A percentile compares a stretch with the other conserved stretches of the same genome.
phyloP scores from a whole-genome alignment of 2,888 invertebrate genomes.

The Drosophila colorata region DNA sequence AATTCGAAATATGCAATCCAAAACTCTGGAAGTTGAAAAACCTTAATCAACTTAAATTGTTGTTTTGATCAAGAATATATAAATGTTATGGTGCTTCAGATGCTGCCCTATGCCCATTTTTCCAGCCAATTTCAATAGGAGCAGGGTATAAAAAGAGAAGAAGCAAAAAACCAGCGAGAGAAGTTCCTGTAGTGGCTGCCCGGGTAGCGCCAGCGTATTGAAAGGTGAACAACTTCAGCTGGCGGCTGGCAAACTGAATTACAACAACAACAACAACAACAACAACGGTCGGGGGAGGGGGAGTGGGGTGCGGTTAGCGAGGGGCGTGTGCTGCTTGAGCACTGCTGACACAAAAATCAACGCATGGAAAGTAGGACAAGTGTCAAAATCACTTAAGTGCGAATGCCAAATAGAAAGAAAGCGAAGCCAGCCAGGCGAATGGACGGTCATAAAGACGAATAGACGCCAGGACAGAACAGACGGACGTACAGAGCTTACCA shows the following conservation, averaged over 20 bases:
- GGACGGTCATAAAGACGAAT: constrained; percentile 17
- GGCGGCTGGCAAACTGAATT: constrained; percentile 15
- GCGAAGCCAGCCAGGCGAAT: constrained; percentile 52
- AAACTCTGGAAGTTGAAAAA: too few relatives aligned
- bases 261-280: constrained; percentile 13
- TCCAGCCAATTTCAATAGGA: too few relatives aligned
- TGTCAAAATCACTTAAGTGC: constrained; percentile 80
- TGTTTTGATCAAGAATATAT: too few relatives aligned
- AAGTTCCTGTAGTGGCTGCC: constrained; percentile 44
- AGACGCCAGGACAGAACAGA: constrained; percentile 7
- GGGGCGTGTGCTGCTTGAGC: constrained; percentile 29
- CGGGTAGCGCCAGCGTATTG: constrained; percentile 48
- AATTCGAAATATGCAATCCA: too few relatives aligned
- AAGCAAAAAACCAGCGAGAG: constrained; percentile 5
- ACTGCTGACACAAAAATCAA: constrained; percentile 78
- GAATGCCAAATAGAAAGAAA: constrained; percentile 75
- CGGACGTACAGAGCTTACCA: constrained; percentile 42
- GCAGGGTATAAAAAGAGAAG: constrained; percentile 1
- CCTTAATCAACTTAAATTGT: too few relatives aligned
- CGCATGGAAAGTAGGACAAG: constrained; percentile 80
- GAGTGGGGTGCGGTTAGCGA: constrained; percentile 1
- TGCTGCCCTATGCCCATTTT: too few relatives aligned
- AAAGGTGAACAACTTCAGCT: constrained; percentile 74
- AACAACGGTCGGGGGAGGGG: neutral
- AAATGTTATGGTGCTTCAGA: too few relatives aligned